Percentiles rank a stretch among this genome's conserved stretches.
Conservation (phyloP, 2,113 vertebrate species). For the Nothobranchius furzeri region DNA sequence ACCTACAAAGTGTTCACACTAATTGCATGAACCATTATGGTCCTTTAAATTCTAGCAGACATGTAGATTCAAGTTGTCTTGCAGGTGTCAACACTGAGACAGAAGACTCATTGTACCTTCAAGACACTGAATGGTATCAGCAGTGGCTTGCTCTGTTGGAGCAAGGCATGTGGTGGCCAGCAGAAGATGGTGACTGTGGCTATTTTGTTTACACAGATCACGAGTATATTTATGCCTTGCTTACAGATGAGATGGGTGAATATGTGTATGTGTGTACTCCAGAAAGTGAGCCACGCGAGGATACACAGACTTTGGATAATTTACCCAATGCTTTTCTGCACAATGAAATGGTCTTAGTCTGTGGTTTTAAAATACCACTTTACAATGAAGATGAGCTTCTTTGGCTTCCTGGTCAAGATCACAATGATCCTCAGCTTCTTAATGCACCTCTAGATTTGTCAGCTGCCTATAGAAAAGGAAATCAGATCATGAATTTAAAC, state of each 20-base stretch:
- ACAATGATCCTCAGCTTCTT: constrained; percentile 75
- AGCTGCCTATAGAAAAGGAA: constrained; percentile 84
- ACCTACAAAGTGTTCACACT: constrained; percentile 55
- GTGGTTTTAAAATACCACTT: constrained; percentile 90
- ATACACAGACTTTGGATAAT: constrained; percentile 68
- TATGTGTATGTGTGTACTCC: constrained; percentile 90
- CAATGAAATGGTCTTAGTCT: constrained; percentile 83
- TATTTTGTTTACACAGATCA: constrained; percentile 94
- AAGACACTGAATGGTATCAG: constrained; percentile 86
- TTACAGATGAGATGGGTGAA: constrained; percentile 90
- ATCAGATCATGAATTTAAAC: constrained; percentile 88
- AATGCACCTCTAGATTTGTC: constrained; percentile 91
- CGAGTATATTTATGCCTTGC: constrained; percentile 90
- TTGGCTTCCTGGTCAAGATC: constrained; percentile 85
- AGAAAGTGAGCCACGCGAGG: constrained; percentile 78
- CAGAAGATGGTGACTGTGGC: constrained; percentile 91
- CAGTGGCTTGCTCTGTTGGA: constrained; percentile 90
- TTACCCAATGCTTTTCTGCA: constrained; percentile 78
- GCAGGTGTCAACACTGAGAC: constrained; percentile 72
- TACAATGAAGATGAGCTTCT: constrained; percentile 87
- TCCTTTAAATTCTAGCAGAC: constrained; percentile 47
- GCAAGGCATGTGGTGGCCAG: constrained; percentile 93
- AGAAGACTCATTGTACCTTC: constrained; percentile 79
- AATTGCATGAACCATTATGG: constrained; percentile 71
- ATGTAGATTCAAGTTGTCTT: constrained; percentile 77